Evolutionary conservation across 2,888 invertebrate genomes (phyloP).

Genomic region (Agriopis marginaria): DNA sequence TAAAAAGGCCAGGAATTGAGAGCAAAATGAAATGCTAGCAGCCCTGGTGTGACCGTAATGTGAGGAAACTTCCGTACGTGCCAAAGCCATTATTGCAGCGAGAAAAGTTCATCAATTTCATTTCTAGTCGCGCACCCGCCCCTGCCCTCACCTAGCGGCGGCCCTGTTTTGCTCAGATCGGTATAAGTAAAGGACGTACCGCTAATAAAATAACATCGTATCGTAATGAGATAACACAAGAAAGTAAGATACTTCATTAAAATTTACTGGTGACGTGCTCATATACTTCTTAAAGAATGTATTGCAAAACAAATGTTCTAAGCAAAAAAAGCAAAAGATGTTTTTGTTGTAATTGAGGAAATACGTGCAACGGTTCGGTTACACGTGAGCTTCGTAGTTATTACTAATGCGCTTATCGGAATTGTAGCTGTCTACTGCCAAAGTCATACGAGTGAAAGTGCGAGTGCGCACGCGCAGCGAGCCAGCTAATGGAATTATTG

Average conservation of each 20-base stretch:
- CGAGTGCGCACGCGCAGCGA: slow-evolving; percentile 60
- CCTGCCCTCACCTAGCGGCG: slow-evolving; percentile 37
- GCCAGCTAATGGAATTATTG: slow-evolving; percentile 64
- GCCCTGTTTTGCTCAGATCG: slow-evolving; percentile 32
- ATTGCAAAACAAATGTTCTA: too few species aligned
- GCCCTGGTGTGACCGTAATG: slow-evolving; percentile 71
- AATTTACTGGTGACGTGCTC: background rate
- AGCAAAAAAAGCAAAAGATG: too few species aligned
- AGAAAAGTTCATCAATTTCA: slow-evolving; percentile 87
- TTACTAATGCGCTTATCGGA: slow-evolving; percentile 30
- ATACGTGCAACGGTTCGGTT: slow-evolving; percentile 27
- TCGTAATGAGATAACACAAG: too few species aligned
- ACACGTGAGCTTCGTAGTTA: slow-evolving; percentile 10
- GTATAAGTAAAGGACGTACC: background rate
- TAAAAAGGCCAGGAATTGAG: background rate
- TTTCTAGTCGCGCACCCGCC: slow-evolving; percentile 68
- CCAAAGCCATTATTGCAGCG: slow-evolving; percentile 86
- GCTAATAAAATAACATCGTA: background rate
- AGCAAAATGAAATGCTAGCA: slow-evolving; percentile 47
- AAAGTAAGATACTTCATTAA: background rate
- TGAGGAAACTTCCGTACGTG: slow-evolving; percentile 86
- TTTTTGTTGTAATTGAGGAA: slow-evolving; percentile 29
- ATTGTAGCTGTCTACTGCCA: slow-evolving; percentile 46
- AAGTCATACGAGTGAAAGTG: slow-evolving; percentile 72
- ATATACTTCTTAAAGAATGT: too few species aligned